Evolutionary conservation across 2,888 invertebrate genomes (phyloP).

Genomic region (Lutraria lutraria): DNA sequence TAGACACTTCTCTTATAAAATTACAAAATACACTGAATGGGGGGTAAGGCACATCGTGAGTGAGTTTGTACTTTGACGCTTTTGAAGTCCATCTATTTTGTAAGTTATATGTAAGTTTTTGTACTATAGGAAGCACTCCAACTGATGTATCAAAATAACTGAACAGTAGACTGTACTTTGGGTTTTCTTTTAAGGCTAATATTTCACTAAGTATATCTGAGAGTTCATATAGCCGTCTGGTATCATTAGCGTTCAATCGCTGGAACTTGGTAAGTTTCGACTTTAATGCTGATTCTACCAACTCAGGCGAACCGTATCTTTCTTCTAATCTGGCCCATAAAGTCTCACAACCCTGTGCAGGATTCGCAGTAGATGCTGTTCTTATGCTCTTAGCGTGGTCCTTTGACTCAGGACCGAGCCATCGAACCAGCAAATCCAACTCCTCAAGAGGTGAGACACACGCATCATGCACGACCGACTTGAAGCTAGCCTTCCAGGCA

Average conservation of each 20-base stretch:
- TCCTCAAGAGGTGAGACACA: constrained; percentile 28
- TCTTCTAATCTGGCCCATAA: constrained; percentile 58
- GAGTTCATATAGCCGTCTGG: not conserved
- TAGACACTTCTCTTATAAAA: constrained; percentile 34
- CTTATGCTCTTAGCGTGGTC: constrained; percentile 49
- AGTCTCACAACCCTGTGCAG: constrained; percentile 27
- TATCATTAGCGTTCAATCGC: not conserved
- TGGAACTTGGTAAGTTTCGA: constrained; percentile 23
- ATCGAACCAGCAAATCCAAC: constrained; percentile 51
- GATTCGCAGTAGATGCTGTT: constrained; percentile 39
- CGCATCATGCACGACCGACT: not conserved
- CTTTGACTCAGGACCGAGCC: constrained; percentile 51
- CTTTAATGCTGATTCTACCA: constrained; percentile 37
- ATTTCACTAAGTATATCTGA: not conserved
- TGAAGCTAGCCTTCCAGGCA: not conserved
- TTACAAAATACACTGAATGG: constrained; percentile 35
- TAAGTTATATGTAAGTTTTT: constrained; percentile 25
- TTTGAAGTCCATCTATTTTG: constrained; percentile 43
- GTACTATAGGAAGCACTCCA: constrained; percentile 27
- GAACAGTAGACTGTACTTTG: not conserved
- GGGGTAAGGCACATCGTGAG: constrained; percentile 29
- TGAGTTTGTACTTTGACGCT: constrained; percentile 42
- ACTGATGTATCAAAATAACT: constrained; percentile 25
- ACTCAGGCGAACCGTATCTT: constrained; percentile 56
- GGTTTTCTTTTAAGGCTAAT: not conserved